phyloP scores from a whole-genome alignment of 2,888 invertebrate species.

The Apotomis turbidana region DNA sequence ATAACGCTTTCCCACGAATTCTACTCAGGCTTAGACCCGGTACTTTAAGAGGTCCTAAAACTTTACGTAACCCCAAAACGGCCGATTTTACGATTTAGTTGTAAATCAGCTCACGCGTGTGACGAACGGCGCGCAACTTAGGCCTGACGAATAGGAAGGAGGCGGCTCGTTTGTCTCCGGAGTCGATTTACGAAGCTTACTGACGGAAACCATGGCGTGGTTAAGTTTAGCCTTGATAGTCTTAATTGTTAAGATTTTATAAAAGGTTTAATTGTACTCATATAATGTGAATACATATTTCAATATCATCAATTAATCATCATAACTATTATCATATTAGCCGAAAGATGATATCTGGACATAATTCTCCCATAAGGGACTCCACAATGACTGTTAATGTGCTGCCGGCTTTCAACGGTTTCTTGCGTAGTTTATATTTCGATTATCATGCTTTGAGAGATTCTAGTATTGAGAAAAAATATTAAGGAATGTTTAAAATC shows the following conservation, averaged over 20 bases:
- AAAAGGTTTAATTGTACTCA: no score
- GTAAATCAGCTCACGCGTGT: conserved; percentile 52
- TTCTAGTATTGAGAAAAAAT: no score
- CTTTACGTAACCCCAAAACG: conserved; percentile 33
- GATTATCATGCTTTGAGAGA: no score
- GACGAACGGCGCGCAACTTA: conserved; percentile 27
- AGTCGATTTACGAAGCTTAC: conserved; percentile 35
- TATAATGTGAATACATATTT: no score
- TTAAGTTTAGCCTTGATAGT: conserved; percentile 7
- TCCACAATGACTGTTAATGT: no score
- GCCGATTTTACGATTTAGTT: conserved; percentile 45
- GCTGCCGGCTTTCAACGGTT: no score
- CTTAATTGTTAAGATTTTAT: neutral
- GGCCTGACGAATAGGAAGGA: conserved; percentile 56
- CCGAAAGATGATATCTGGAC: no score
- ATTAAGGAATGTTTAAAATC: no score
- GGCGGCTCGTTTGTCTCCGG: conserved; percentile 51
- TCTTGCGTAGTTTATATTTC: no score
- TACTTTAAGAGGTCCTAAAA: conserved; percentile 34
- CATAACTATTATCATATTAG: no score
- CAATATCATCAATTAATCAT: no score
- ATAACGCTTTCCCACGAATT: conserved; percentile 3
- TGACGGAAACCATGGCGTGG: conserved; percentile 21
- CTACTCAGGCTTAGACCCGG: conserved; percentile 42
- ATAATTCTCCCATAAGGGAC: no score